Evolutionary conservation across 2,113 vertebrate genomes (phyloP).

Genomic region (Forbesichthys papilliferus): DNA sequence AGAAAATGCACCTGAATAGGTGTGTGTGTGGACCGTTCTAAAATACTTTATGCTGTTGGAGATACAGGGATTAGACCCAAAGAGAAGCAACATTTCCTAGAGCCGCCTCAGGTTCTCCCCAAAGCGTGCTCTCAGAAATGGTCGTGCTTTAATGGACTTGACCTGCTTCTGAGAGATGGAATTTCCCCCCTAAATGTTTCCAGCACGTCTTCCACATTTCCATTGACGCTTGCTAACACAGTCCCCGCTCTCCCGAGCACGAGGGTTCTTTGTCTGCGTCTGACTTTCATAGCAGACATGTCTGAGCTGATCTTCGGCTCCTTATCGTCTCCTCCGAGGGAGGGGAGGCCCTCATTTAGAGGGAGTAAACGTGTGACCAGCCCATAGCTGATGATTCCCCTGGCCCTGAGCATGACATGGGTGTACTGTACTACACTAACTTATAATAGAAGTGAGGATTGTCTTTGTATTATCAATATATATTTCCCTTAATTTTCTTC

Average conservation of each 20-base stretch:
- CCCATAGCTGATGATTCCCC: no score
- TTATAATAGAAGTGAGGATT: no score
- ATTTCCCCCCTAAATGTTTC: background rate
- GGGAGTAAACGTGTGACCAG: background rate
- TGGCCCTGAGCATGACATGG: no score
- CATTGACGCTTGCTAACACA: background rate
- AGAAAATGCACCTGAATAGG: no score
- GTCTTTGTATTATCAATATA: no score
- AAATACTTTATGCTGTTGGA: background rate
- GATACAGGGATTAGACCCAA: slow-evolving; percentile 36
- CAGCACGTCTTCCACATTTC: slow-evolving; percentile 9
- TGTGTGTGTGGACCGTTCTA: no score
- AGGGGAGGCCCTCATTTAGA: slow-evolving; percentile 39
- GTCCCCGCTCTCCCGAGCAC: slow-evolving; percentile 7
- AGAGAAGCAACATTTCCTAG: slow-evolving; percentile 39
- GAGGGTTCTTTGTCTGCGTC: slow-evolving; percentile 17
- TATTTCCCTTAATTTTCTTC: background rate
- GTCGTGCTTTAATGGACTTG: slow-evolving; percentile 7
- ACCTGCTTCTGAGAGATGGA: slow-evolving; percentile 14
- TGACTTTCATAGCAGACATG: slow-evolving; percentile 39
- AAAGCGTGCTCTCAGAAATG: slow-evolving; percentile 1
- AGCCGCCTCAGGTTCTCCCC: background rate
- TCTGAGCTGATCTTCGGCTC: slow-evolving; percentile 27
- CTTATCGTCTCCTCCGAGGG: slow-evolving; percentile 32
- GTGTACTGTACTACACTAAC: no score